Conservation (phyloP, 2,113 vertebrate species). For the Muntiacus muntjak region DNA sequence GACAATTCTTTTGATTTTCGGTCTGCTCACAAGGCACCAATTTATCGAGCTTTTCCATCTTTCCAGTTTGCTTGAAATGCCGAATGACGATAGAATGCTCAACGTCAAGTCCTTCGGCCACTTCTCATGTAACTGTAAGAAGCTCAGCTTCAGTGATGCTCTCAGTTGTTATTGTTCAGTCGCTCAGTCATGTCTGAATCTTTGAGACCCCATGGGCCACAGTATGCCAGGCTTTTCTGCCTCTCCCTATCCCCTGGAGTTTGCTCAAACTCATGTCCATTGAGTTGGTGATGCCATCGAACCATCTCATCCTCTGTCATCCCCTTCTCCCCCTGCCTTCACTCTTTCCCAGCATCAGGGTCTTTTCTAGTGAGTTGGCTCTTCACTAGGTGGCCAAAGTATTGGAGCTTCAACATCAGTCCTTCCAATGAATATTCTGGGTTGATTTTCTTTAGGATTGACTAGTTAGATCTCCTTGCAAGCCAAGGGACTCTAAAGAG, state of each 20-base stretch:
- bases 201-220: background rate
- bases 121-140: background rate
- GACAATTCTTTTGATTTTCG: background rate
- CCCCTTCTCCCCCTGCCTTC: background rate
- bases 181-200: background rate
- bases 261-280: background rate
- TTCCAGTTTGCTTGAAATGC: background rate
- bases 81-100: background rate
- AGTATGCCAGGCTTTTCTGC: background rate
- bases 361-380: background rate
- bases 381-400: background rate
- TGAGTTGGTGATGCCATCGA: background rate
- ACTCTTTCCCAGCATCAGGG: background rate
- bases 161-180: background rate
- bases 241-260: background rate
- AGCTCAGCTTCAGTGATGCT: background rate
- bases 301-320: background rate
- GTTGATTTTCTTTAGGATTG: background rate
- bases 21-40: background rate
- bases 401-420: background rate
- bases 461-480: background rate
- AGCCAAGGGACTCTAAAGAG: background rate
- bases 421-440: background rate
- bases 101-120: background rate
- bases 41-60: background rate